phyloP scores from a whole-genome alignment of 2,888 invertebrate genomes.

The Lasioglossum zephyrum region DNA sequence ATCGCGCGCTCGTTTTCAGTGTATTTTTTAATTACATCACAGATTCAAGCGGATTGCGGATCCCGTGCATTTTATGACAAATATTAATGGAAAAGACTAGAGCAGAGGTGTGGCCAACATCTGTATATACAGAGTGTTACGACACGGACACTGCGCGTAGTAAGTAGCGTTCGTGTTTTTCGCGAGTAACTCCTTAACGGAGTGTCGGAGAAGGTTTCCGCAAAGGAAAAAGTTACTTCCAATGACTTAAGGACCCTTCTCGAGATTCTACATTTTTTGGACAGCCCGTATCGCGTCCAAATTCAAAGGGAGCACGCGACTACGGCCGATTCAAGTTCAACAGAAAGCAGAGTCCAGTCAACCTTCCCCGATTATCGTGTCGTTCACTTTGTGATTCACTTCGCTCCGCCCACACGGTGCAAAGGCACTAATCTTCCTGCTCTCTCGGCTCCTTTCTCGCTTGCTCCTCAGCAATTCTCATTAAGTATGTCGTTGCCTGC shows the following conservation, averaged over 20 bases:
- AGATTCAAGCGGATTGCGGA: neutral
- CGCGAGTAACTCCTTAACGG: no score
- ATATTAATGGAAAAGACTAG: neutral
- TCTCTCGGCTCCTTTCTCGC: neutral
- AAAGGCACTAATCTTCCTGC: conserved; percentile 58
- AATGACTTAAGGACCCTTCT: no score
- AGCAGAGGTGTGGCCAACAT: no score
- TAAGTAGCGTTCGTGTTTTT: no score
- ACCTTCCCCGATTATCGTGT: conserved; percentile 76
- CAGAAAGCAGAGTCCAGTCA: conserved; percentile 68
- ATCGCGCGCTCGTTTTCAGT: neutral
- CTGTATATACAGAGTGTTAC: no score
- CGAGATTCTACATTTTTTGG: no score
- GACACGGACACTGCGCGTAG: no score
- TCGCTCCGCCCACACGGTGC: conserved; percentile 67
- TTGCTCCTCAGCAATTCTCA: conserved; percentile 41
- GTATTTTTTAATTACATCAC: neutral
- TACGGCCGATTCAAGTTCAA: conserved; percentile 4
- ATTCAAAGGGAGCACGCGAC: neutral
- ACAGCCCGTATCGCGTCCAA: neutral
- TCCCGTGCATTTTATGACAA: neutral
- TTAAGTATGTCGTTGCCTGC: conserved; percentile 74
- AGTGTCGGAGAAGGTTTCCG: no score
- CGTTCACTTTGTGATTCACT: conserved; percentile 79
- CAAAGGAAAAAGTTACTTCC: no score